A percentile compares a stretch with the other conserved stretches of the same genome.
Conservation (phyloP, 2,888 invertebrate species). For the Drosophila subsilvestris region DNA sequence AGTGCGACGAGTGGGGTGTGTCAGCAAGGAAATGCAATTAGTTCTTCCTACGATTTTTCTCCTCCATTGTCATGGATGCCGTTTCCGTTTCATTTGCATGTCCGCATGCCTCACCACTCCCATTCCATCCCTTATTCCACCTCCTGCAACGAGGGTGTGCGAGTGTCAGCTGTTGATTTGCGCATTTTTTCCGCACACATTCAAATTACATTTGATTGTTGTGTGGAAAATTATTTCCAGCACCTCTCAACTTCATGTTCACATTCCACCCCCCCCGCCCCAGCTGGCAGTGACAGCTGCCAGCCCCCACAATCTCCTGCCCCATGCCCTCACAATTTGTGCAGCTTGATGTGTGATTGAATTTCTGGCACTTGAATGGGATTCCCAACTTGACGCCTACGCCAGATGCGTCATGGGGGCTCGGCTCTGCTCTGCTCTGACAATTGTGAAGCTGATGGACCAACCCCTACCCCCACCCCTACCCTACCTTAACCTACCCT, state of each 20-base stretch:
- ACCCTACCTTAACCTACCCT: too few relatives aligned
- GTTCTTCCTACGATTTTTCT: conserved; percentile 20
- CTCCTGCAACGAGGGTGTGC: conserved; percentile 20
- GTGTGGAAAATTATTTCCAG: conserved; percentile 59
- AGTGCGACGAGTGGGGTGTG: conserved; percentile 43
- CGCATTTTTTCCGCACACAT: conserved; percentile 43
- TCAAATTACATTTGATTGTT: conserved; percentile 73
- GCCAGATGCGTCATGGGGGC: conserved; percentile 28
- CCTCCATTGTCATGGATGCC: conserved; percentile 32
- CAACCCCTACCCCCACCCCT: conserved; percentile 7
- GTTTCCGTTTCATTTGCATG: conserved; percentile 62
- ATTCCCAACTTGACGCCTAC: conserved; percentile 42
- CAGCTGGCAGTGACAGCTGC: conserved; percentile 60
- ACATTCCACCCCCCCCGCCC: conserved; percentile 36
- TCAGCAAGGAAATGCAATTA: conserved; percentile 67
- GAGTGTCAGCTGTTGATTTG: conserved; percentile 59
- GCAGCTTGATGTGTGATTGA: conserved; percentile 73
- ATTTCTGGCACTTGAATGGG: conserved; percentile 66
- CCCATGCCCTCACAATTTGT: conserved; percentile 23
- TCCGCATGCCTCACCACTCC: neutral
- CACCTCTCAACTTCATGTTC: conserved; percentile 37
- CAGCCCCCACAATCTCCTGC: neutral
- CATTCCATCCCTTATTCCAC: neutral
- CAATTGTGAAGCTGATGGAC: conserved; percentile 27
- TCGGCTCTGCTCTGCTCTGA: neutral